Evolutionary conservation across 2,797 vertebrate species (phyloP), one percentile per base, ranked within the genome.

Genomic region (Trachops cirrhosus): DNA sequence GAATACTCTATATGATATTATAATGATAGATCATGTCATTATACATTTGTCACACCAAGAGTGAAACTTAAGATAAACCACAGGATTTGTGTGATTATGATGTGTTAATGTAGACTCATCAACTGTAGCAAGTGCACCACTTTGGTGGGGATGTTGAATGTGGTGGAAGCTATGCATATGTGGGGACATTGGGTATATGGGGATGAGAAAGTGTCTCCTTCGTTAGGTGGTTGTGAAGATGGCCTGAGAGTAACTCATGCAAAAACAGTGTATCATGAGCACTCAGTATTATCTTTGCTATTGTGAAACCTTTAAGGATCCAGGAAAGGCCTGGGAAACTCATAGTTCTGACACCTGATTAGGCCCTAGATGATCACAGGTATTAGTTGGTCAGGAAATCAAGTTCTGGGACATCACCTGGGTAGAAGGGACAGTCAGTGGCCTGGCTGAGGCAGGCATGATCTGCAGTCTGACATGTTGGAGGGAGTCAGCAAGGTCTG

Each of bases 261-360:
- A 83, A 57, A 87, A 50, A 54, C 14, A 50, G 9, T 6, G 14
- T 29, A 85, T 88, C 19, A 8, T 82, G 74, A 82, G 34, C 22
- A 50, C 32, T 64, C 70, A 24, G 14, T 67, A 64, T 57, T 77
- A 54, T 34, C 71, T 54, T 89, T 78, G 26, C 48, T 91, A 59
- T 83, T 78, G 73, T 78, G 34, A 90, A 71, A 89, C 44, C 22
- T 87, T 92, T 52, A 50, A 75, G 85, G n/a, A 70, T 64, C 37
- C 48, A 85, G 29, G 70, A 95, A 91, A 94, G 46, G 50, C n/a
- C 75, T 84, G 39, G 37, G 32, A 24, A 87, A 96, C 29, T 87
- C 52, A 64, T 9, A 44, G 37, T 79, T 89, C 68, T 64, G 32
- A 80, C 10, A 32, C 37, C 37, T 57, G 5, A 39, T 26, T 54